Conservation (phyloP, 2,888 invertebrate genomes). For the Crepidodera aurea region DNA sequence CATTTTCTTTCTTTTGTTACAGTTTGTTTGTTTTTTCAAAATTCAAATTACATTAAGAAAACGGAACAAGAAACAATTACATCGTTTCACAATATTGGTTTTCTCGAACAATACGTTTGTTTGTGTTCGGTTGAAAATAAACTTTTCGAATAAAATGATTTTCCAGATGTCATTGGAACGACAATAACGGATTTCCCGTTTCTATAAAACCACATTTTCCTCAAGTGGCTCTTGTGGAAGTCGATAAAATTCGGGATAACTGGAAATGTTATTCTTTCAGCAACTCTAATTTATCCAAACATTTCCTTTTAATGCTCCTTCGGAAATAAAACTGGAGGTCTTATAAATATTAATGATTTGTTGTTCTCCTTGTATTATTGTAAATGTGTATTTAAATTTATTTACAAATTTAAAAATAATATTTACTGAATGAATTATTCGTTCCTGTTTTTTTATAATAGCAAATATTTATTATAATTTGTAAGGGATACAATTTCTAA, state of each 20-base stretch:
- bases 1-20: too few species aligned
- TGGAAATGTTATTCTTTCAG: conserved; percentile 14
- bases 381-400: not conserved
- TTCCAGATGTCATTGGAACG: conserved; percentile 15
- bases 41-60: not conserved
- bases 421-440: too few species aligned
- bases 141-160: conserved; percentile 18
- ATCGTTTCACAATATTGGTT: conserved; percentile 8
- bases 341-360: not conserved
- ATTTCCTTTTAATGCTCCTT: conserved; percentile 1
- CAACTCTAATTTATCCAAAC: conserved; percentile 8
- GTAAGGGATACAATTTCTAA: too few species aligned
- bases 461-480: too few species aligned
- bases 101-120: conserved; percentile 17
- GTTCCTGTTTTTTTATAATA: too few species aligned
- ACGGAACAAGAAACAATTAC: conserved; percentile 9
- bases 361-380: not conserved
- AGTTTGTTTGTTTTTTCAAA: not conserved
- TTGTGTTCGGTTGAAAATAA: conserved; percentile 17
- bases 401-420: not conserved
- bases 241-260: conserved; percentile 15
- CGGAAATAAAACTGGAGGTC: not conserved
- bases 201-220: conserved; percentile 17
- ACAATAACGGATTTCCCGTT: conserved; percentile 19
- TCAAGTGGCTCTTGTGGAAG: conserved; percentile 13